phyloP scores from a whole-genome alignment of 1,140 invertebrate genomes.

The Drosophila busckii region DNA sequence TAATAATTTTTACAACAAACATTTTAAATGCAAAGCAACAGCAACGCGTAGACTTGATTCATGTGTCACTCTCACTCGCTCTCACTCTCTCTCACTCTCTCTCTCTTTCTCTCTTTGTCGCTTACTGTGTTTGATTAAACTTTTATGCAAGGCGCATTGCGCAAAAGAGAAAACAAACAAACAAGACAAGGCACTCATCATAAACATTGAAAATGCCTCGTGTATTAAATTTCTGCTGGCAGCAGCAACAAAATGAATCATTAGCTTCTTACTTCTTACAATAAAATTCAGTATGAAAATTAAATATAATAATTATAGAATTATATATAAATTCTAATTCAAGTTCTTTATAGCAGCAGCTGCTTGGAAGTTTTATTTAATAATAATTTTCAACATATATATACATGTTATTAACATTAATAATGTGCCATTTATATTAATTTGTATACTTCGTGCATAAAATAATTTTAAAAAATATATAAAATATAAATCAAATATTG shows the following conservation, averaged over 20 bases:
- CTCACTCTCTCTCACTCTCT: slow-evolving; percentile 7
- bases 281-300: slow-evolving; percentile 6
- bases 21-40: slow-evolving; percentile 62
- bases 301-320: slow-evolving; percentile 24
- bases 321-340: too few relatives aligned
- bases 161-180: slow-evolving; percentile 8
- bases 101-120: background rate
- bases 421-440: too few relatives aligned
- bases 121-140: slow-evolving; percentile 53
- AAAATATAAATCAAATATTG: too few relatives aligned
- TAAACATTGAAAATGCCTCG: slow-evolving; percentile 65
- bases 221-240: slow-evolving; percentile 76
- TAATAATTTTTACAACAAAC: slow-evolving; percentile 77
- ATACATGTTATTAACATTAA: too few relatives aligned
- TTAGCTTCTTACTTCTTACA: slow-evolving; percentile 37
- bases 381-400: too few relatives aligned
- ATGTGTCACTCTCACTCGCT: slow-evolving; percentile 30
- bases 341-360: too few relatives aligned
- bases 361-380: too few relatives aligned
- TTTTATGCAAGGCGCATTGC: slow-evolving; percentile 49
- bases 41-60: slow-evolving; percentile 51
- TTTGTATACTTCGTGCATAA: too few relatives aligned
- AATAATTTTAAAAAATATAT: too few relatives aligned
- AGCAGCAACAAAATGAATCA: slow-evolving; percentile 73
- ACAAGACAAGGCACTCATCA: slow-evolving; percentile 50